phyloP scores from a whole-genome alignment of 2,888 invertebrate genomes.

The Drosophila maculinotata region DNA sequence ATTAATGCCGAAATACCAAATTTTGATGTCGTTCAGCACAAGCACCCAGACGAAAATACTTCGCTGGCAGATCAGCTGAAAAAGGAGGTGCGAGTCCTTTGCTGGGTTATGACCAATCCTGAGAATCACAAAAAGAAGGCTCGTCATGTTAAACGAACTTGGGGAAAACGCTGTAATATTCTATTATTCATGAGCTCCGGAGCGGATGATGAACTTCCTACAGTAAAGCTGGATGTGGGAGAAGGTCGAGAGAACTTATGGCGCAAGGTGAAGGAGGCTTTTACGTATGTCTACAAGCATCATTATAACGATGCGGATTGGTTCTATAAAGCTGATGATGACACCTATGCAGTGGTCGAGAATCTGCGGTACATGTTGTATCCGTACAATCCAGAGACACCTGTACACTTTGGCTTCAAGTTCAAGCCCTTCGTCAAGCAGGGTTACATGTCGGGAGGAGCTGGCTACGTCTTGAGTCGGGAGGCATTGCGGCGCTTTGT shows the following conservation, averaged over 20 bases:
- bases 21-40: no score
- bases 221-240: neutral
- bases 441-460: constrained; percentile 18
- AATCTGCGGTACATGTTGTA: constrained; percentile 20
- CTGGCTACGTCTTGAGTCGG: constrained; percentile 10
- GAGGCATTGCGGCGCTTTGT: constrained; percentile 21
- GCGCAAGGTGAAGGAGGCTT: constrained; percentile 12
- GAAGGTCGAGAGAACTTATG: constrained; percentile 2
- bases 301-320: constrained; percentile 16
- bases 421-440: constrained; percentile 19
- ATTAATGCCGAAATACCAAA: no score
- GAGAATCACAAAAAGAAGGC: constrained; percentile 2
- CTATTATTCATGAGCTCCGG: constrained; percentile 11
- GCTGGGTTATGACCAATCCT: constrained; percentile 19
- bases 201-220: neutral
- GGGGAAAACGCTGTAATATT: constrained; percentile 26
- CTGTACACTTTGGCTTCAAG: constrained; percentile 8
- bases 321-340: constrained; percentile 12
- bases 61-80: no score
- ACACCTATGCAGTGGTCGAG: constrained; percentile 12
- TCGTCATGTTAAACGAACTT: constrained; percentile 21
- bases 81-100: constrained; percentile 21
- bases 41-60: no score
- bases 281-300: constrained; percentile 11
- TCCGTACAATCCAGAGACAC: constrained; percentile 12